Conservation (phyloP, 2,113 vertebrate genomes). For the Pelodiscus sinensis region DNA sequence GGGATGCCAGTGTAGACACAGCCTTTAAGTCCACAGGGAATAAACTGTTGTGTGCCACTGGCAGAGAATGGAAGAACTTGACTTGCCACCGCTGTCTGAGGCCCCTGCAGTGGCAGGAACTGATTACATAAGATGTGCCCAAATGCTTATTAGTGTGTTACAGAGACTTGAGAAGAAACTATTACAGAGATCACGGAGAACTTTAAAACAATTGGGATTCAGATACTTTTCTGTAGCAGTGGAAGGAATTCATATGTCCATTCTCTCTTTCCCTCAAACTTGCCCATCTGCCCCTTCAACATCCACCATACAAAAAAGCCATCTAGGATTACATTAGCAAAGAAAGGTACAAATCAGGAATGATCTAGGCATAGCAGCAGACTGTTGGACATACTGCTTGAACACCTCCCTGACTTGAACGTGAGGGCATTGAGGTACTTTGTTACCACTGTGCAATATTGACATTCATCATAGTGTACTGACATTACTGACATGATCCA, state of each 20-base stretch:
- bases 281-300: background rate
- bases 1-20: too few relatives aligned
- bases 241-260: background rate
- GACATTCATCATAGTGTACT: background rate
- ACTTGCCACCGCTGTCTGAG: background rate
- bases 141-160: background rate
- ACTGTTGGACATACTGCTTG: background rate
- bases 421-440: background rate
- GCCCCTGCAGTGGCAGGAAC: background rate
- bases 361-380: background rate
- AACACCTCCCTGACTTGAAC: background rate
- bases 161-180: background rate
- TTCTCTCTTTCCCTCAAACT: background rate
- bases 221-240: background rate
- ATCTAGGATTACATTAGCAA: background rate
- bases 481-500: background rate
- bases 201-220: background rate
- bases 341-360: background rate
- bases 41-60: background rate
- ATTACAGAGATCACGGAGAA: background rate
- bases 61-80: background rate
- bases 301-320: background rate
- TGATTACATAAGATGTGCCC: background rate
- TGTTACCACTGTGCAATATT: background rate
- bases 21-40: background rate